phyloP scores from a whole-genome alignment of 2,888 invertebrate species.

The Apotomis betuletana region DNA sequence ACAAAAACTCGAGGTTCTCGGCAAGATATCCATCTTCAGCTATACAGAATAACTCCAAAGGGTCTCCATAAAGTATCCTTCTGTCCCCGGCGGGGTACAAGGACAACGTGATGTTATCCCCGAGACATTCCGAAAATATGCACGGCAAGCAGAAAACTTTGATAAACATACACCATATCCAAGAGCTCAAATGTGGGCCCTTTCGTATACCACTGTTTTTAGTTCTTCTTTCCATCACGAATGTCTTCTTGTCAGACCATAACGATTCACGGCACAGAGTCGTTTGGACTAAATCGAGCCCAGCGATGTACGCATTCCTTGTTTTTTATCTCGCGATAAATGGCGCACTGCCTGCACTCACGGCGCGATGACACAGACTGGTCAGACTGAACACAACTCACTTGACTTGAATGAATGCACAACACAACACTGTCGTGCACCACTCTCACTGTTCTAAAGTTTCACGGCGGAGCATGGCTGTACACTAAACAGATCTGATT shows the following conservation, averaged over 20 bases:
- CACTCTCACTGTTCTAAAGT: slow-evolving; percentile 23
- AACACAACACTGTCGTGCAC: slow-evolving; percentile 28
- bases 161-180: slow-evolving; percentile 71
- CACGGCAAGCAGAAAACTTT: slow-evolving; percentile 70
- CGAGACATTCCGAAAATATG: slow-evolving; percentile 66
- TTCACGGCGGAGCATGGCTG: slow-evolving; percentile 37
- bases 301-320: slow-evolving; percentile 68
- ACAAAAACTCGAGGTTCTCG: slow-evolving; percentile 74
- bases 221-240: slow-evolving; percentile 59
- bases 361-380: slow-evolving; percentile 73
- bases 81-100: slow-evolving; percentile 83
- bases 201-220: slow-evolving; percentile 64
- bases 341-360: slow-evolving; percentile 71
- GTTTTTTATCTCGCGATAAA: slow-evolving; percentile 67
- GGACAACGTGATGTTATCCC: slow-evolving; percentile 61
- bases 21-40: slow-evolving; percentile 71
- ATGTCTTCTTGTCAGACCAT: slow-evolving; percentile 67
- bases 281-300: slow-evolving; percentile 55
- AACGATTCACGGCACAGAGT: slow-evolving; percentile 61
- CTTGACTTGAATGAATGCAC: slow-evolving; percentile 23
- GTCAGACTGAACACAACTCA: slow-evolving; percentile 65
- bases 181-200: slow-evolving; percentile 63
- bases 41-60: slow-evolving; percentile 86
- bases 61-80: slow-evolving; percentile 82
- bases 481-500: slow-evolving; percentile 50